Base-by-base conservation (phyloP, 2,113 vertebrate genomes). In the Microtus richardsoni region DNA sequence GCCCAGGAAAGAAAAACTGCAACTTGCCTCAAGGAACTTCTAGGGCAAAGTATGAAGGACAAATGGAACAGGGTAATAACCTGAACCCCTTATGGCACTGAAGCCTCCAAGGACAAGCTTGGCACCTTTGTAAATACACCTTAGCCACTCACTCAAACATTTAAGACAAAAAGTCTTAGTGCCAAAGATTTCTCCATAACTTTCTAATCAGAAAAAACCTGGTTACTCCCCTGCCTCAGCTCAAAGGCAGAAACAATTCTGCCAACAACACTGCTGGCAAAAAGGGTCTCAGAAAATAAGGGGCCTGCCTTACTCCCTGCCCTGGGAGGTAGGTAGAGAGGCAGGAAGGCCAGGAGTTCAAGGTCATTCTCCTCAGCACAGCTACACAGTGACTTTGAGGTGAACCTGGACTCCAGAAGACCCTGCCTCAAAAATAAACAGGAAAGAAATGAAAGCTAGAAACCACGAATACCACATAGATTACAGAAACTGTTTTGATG, bases 201-300 rank as follows among this genome's bases (percentile, higher is more conserved):
- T 85, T 86, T 95, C 70, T 64, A 68, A 44, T 91, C 54, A 91
- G 58, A 44, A 89, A 95, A 96, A 95, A 96, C 91, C 30, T 88
- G 14, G 47, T 87, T 66, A 87, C 22, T 60, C 77, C 41, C 33
- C 19, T 85, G 49, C 5, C 30, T 95, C 66, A 60, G 13, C 11
- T 7, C 44, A 80, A 94, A 77, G 74, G 41, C 78, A 58, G 82
- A 97, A 96, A 77, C 2, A 92, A 78, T 68, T 83, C 22, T 75
- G 75, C 74, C n/a, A 84, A 70, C 13, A 85, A 11, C 49, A 74
- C 28, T 80, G 70, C 16, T 60, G 33, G 19, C 17, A 94, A 75
- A 82, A 83, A 41, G 24, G 22, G 52, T 83, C 80, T 89, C 41
- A 71, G n/a, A 60, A 91, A 77, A 89, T 58, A 68, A 60, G 44